Evolutionary conservation across 2,113 vertebrate species (phyloP), one percentile per base, ranked within the genome.

Genomic region (Campylomormyrus tamandua): DNA sequence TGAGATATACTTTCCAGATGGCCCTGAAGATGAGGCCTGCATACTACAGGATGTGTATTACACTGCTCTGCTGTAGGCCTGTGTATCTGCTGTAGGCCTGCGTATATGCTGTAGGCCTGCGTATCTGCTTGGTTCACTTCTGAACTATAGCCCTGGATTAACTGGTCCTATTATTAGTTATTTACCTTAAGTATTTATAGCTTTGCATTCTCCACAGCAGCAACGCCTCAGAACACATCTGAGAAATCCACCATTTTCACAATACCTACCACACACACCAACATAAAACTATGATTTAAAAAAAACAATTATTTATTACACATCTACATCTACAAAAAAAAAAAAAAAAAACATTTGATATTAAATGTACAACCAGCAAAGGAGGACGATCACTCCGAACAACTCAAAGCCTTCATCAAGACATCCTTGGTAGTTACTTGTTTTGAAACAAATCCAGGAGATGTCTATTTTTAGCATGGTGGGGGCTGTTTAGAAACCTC

Each of bases 351-450:
- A 24, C 24, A n/a, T 62, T 4, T 11, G n/a, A 70, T 27, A 70
- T 66, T 66, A 66, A 27, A 66, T 31, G 62, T 70, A 31, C 3
- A 3, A 70, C 3, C 13, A 4, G 62, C 27, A 70, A 70, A 70
- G 10, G 62, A 31, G n/a, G 62, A 70, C 10, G 62, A 31, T 19
- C 35, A 39, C 35, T 39, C 35, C 15, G 6, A 80, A 80, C 15
- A 80, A 80, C 74, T 24, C 48, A 50, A 86, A 84, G 46, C 48
- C 27, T 49, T 50, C 83, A 85, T 46, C 31, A 17, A 50, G 48
- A 86, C 83, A 86, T 31, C 45, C 83, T n/a, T 86, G 83, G 83
- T 86, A 86, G 83, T 86, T 86, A 49, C n/a, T 86, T 86, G 83
- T 86, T 86, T 48, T 50, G 83, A 86, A 86, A 86, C 46, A 86